phyloP scores from a whole-genome alignment of 1,140 invertebrate genomes.

The Oscheius sp. region DNA sequence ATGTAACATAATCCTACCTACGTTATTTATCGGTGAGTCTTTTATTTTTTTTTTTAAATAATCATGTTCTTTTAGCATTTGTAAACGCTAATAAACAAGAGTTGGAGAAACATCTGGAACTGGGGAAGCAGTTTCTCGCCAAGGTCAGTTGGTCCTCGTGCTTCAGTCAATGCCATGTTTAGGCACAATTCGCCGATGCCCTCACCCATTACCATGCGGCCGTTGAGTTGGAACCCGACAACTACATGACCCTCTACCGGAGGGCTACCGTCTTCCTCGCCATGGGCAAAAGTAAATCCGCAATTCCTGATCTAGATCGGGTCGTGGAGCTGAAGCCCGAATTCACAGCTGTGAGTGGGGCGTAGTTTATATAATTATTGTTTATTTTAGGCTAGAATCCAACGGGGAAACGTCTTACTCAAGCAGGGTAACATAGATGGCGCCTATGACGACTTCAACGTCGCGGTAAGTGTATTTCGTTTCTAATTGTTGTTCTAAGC shows the following conservation, averaged over 20 bases:
- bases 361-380: not conserved
- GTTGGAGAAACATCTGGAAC: constrained; percentile 84
- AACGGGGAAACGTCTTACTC: constrained; percentile 75
- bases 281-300: constrained; percentile 89
- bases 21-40: not conserved
- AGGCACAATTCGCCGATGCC: constrained; percentile 89
- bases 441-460: constrained; percentile 72
- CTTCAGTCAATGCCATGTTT: not conserved
- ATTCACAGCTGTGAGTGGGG: constrained; percentile 73
- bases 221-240: constrained; percentile 89
- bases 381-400: constrained; percentile 72
- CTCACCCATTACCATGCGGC: constrained; percentile 95
- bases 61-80: constrained; percentile 33
- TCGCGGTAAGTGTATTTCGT: constrained; percentile 70
- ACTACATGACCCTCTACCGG: constrained; percentile 80
- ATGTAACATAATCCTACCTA: not conserved
- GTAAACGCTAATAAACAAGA: constrained; percentile 67
- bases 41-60: constrained; percentile 7
- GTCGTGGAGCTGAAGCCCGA: constrained; percentile 90
- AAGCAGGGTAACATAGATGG: constrained; percentile 70
- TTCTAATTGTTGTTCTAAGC: not conserved
- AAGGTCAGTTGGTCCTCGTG: constrained; percentile 57
- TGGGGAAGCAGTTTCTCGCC: constrained; percentile 83
- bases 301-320: constrained; percentile 84
- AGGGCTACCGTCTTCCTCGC: constrained; percentile 94